Conservation (phyloP, 2,888 invertebrate genomes). For the Ochropacha duplaris region DNA sequence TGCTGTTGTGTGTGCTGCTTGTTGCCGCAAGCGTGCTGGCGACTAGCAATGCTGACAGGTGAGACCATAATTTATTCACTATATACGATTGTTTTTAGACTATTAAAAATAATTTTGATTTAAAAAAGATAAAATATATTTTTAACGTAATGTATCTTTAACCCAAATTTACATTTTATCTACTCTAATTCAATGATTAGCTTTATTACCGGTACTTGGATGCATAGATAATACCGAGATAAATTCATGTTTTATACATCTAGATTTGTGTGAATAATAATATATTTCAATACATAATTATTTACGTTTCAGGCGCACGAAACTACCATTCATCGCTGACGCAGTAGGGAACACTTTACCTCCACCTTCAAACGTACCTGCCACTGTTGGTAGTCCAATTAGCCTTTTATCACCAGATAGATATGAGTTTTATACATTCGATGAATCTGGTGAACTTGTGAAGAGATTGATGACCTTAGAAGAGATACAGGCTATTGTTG, state of each 20-base stretch:
- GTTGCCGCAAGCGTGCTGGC: conserved; percentile 48
- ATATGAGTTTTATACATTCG: conserved; percentile 94
- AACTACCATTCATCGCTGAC: conserved; percentile 85
- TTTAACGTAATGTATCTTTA: too few species aligned
- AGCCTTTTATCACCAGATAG: conserved; percentile 90
- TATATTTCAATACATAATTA: background rate
- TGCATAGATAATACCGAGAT: too few species aligned
- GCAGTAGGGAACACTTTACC: conserved; percentile 86
- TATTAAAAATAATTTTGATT: too few species aligned
- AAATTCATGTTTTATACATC: too few species aligned
- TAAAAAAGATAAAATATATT: too few species aligned
- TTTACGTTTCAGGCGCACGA: conserved; percentile 63
- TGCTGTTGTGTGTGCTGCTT: conserved; percentile 51
- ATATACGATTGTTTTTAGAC: background rate
- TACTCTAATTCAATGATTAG: too few species aligned
- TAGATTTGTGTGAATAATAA: too few species aligned
- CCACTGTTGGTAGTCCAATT: conserved; percentile 90
- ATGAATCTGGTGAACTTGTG: conserved; percentile 91
- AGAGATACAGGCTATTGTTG: conserved; percentile 93
- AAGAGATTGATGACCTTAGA: conserved; percentile 92
- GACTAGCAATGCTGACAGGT: conserved; percentile 61
- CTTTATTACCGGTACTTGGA: too few species aligned
- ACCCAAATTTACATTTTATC: too few species aligned
- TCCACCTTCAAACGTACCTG: conserved; percentile 83
- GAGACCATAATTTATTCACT: conserved; percentile 9